Base-by-base conservation (phyloP, 2,113 vertebrate species). In the Euleptes europaea region DNA sequence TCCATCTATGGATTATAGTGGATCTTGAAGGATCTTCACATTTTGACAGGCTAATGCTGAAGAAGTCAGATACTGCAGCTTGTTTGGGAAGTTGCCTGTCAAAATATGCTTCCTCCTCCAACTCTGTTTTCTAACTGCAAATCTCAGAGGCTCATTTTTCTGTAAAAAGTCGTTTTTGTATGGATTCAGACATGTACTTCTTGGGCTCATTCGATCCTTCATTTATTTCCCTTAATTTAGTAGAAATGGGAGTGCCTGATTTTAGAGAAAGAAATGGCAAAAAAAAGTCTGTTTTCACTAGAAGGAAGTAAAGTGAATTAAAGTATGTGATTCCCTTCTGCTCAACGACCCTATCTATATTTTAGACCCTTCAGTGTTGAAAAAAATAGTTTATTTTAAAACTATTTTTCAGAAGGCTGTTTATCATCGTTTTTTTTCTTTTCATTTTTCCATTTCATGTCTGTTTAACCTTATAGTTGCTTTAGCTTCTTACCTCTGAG, bases 91-190 rank as follows among this genome's bases (percentile, higher is more conserved):
- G 49, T 71, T 2, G 5, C 79, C 26, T 38, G 40, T 47, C 35
- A 70, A 82, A 57, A 77, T 38, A 13, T 72, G 28, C 42, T 83
- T 17, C 69, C 1, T 40, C 51, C 1, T 63, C 23, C 5, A 57
- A 76, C 86, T 47, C 47, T 89, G 17, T 86, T 40, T 63, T 84
- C 73, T 84, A 40, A 12, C 51, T 12, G 1, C 1, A 4, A 14
- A 57, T 26, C 81, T 17, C 12, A 26, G 6, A 49, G 23, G 1
- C 19, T 42, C 65, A 19, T 23, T 57, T 69, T 51, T 82, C 40
- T 83, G 57, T 76, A 91, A 92, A 79, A 2, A 57, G 84, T 21
- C 69, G 31, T 31, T 15, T 2, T 83, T 86, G 13, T 35, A 81
- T 90, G 77, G 76, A 49, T 78, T 70, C 60, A 76, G 9, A 49